A percentile compares a stretch with the other conserved stretches of the same genome.
phyloP scores from a whole-genome alignment of 2,888 invertebrate species.

The Hypolimnas misippus region DNA sequence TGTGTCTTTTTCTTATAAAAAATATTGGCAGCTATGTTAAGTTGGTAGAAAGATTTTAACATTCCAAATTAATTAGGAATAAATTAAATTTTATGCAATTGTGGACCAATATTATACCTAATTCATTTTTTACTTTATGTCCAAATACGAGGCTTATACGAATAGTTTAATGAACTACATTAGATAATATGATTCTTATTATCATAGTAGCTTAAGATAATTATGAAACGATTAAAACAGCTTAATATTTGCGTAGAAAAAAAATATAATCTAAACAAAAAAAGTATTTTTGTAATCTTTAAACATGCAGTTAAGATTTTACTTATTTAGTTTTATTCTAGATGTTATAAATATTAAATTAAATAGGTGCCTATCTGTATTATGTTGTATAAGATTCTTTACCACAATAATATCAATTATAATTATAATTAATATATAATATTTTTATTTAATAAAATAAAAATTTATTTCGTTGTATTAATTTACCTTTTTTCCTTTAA shows the following conservation, averaged over 20 bases:
- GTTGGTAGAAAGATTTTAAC: constrained; percentile 1
- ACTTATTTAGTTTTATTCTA: background rate
- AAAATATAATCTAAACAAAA: too few relatives aligned
- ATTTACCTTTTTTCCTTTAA: background rate
- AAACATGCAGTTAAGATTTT: background rate
- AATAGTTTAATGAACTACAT: background rate
- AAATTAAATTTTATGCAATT: background rate
- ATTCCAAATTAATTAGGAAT: background rate
- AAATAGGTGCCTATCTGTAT: background rate
- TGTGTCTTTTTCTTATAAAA: background rate
- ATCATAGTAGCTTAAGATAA: background rate
- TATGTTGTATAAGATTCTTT: background rate
- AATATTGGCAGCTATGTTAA: background rate
- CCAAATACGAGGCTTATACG: constrained; percentile 3
- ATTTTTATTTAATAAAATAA: constrained; percentile 1
- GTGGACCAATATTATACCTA: background rate
- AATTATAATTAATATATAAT: background rate
- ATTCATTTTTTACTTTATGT: background rate
- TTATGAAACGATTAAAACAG: background rate
- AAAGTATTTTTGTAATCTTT: background rate
- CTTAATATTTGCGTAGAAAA: background rate
- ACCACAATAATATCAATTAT: background rate
- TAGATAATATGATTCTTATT: background rate
- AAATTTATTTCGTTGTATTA: background rate
- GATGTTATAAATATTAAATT: background rate